Conservation (phyloP, 2,888 invertebrate species). For the Odontocolon sp. region DNA sequence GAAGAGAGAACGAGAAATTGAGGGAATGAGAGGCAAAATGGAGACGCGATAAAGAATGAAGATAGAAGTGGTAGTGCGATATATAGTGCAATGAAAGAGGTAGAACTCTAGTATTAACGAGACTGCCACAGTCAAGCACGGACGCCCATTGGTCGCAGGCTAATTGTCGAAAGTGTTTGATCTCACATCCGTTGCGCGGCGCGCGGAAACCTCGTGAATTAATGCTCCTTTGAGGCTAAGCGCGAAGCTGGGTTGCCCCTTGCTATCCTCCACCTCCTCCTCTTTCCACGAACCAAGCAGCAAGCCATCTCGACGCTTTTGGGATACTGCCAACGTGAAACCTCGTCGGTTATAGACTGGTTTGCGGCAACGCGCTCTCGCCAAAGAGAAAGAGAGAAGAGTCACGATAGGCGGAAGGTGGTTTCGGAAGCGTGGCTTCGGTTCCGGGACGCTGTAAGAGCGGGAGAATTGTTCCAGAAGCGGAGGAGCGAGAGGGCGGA, state of each 20-base stretch:
- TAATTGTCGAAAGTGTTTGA: conserved; percentile 77
- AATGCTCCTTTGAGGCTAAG: conserved; percentile 73
- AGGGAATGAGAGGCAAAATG: conserved; percentile 5
- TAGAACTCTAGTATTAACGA: conserved; percentile 10
- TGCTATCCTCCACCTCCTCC: conserved; percentile 33
- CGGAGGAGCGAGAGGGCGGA: conserved; percentile 55
- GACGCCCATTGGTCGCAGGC: conserved; percentile 64
- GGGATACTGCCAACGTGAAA: conserved; percentile 59
- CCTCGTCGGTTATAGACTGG: conserved; percentile 71
- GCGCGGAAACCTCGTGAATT: conserved; percentile 72
- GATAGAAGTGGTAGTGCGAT: conserved; percentile 42
- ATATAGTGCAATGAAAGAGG: conserved; percentile 58
- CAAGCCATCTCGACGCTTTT: conserved; percentile 56
- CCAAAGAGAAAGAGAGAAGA: conserved; percentile 38
- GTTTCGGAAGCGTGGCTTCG: conserved; percentile 27
- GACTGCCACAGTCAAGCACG: conserved; percentile 35
- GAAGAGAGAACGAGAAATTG: conserved; percentile 22
- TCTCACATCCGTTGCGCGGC: conserved; percentile 68
- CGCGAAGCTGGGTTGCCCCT: conserved; percentile 39
- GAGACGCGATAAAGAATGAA: not conserved
- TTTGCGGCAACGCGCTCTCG: conserved; percentile 57
- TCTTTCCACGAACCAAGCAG: conserved; percentile 33
- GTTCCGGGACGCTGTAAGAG: conserved; percentile 5
- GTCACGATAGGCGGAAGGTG: conserved; percentile 1
- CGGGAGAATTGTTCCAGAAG: conserved; percentile 38